Evolutionary conservation across 2,113 vertebrate genomes (phyloP), one percentile per base, ranked within the genome.

Genomic region (Lophochroa leadbeateri): DNA sequence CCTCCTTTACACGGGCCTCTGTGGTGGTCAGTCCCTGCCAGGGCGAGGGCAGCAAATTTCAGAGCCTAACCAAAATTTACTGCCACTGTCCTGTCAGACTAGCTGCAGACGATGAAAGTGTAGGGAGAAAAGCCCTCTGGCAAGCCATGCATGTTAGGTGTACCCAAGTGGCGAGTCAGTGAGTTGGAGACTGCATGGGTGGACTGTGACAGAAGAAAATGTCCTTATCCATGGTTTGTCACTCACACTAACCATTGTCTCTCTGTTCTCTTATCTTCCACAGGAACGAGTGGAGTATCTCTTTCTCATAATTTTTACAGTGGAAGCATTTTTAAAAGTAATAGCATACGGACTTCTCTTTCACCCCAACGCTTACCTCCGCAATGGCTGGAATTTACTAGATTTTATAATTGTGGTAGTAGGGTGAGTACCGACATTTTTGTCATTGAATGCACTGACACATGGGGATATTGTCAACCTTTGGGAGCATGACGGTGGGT

Each of bases 391-490:
- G 99, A 99, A 99, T 98, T 98, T 99, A 98, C 98, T 99, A 94
- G 99, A 99, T 97, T 99, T 99, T 98, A 99, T 99, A 98, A 99
- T 99, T 86, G 99, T 99, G 94, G 99, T 99, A 85, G 99, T 99
- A 96, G 99, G 99, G 99, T 99, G 94, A 99, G 99, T 98, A 97
- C 76, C 25, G 5, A 39, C 20, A 2, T 57, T 29, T 23, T 86
- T 86, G 35, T 49, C 90, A 68, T 33, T 63, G 19, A 18, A 31
- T 46, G 10, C 21, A 31, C 52, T 58, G 47, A 7, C 18, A 10
- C 16, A 0, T 5, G 55, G 46, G 64, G 46, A 16, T 23, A 3
- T 14, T 44, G 75, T 28, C 12, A 44, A 12, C 17, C 9, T 80
- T 57, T 81, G 72, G 71, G 83, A 55, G 11, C 13, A 2, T 3